Base-by-base conservation (phyloP, 1,140 invertebrate genomes). In the Halyomorpha halys region DNA sequence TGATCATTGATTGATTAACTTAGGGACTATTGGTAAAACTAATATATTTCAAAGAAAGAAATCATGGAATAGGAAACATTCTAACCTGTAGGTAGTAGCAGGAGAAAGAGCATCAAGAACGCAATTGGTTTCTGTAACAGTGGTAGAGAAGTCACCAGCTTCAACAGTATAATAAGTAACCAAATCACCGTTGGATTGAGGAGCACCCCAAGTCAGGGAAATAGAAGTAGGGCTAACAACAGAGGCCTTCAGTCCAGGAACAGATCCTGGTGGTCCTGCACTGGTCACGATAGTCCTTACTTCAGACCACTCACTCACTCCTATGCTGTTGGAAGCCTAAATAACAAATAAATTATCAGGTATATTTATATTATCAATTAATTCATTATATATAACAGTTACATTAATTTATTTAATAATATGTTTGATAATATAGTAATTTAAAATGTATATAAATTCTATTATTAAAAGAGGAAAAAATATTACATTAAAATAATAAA, bases 111-210 rank as follows among this genome's bases (percentile, higher is more conserved):
- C 76, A 44, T 77, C 76, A 45, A 83, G 69, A 15, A 68, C 68
- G 14, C 71, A 67, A 25, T 67, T 69, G 15, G 70, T 75, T 9
- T 77, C 80, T 5, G 81, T 77, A 0, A 81, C 83, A 27, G 79
- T 78, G 69, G 82, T 77, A 6, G 76, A 76, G 62, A 77, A 76
- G 62, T 89, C 86, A 23, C 81, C 83, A 21, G 86, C 70, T 64
- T 91, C 86, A 45, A 93, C 82, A 64, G 85, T 83, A 72, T 94
- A 93, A 62, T 84, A 79, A 16, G 80, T 76, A 66, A 94, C 86
- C 15, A 82, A 78, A 1, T 83, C 79, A 9, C 87, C 88, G 74
- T 94, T 86, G 56, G 73, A 74, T 44, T 79, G 73, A 4, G 90
- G 89, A 66, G 81, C 79, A 44, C 83, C 78, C 91, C 90, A 94